Conservation (phyloP, 2,888 invertebrate genomes). For the Philereme vetulata region DNA sequence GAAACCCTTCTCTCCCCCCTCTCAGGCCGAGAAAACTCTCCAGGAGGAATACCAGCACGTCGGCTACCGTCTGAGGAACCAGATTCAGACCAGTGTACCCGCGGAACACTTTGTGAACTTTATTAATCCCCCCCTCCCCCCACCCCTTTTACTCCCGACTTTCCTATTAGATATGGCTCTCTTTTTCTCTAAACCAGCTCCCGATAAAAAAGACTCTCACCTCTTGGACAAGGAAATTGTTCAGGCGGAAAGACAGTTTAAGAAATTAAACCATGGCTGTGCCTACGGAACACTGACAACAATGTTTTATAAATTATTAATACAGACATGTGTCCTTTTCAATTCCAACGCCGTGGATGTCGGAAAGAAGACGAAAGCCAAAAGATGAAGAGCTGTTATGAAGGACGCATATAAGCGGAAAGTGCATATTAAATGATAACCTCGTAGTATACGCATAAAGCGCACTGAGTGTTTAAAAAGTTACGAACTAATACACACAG, state of each 20-base stretch:
- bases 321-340: neutral
- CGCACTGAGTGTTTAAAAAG: slow-evolving; percentile 21
- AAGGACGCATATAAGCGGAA: slow-evolving; percentile 11
- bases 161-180: neutral
- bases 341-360: neutral
- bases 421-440: slow-evolving; percentile 5
- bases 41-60: slow-evolving; percentile 8
- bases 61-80: slow-evolving; percentile 18
- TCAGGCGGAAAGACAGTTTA: too few species aligned
- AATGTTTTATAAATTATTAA: neutral
- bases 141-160: neutral
- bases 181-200: neutral
- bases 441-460: slow-evolving; percentile 6
- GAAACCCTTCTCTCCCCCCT: slow-evolving; percentile 25
- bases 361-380: neutral
- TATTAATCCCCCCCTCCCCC: neutral
- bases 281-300: neutral
- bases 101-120: neutral
- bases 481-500: slow-evolving; percentile 17
- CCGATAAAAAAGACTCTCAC: neutral
- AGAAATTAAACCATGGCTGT: too few species aligned
- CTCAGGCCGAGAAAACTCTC: slow-evolving; percentile 20
- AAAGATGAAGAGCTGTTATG: neutral
- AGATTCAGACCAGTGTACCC: neutral
- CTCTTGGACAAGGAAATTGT: too few species aligned